These are phyloP conservation scores for Nothoprocta perdicaria DNA, from an alignment of 2,113 vertebrate species.

Conservation along the genomic window DNA sequence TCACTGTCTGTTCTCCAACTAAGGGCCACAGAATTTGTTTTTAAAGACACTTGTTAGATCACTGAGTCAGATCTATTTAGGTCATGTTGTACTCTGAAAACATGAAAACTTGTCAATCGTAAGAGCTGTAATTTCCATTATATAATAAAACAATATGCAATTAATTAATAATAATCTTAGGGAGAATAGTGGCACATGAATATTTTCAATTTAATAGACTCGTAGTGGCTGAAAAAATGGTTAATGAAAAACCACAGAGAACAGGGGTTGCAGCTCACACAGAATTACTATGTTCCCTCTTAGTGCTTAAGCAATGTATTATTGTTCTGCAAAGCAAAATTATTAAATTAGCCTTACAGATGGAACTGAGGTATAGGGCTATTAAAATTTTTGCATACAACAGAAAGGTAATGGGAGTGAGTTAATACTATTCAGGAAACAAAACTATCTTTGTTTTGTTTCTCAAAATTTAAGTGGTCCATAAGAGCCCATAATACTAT, in stretches of 20 bases:
- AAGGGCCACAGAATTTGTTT: conserved; percentile 22
- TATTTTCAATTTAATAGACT: not conserved
- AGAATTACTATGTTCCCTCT: not conserved
- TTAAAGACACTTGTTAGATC: conserved; percentile 2
- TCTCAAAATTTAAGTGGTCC: not conserved
- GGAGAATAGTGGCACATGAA: not conserved
- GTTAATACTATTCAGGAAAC: not conserved
- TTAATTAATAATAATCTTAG: not conserved
- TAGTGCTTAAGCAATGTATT: not conserved
- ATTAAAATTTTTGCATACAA: not conserved
- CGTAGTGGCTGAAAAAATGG: not conserved
- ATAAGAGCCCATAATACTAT: not conserved
- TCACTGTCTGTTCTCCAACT: conserved; percentile 95
- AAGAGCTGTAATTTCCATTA: not conserved
- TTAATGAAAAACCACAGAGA: not conserved
- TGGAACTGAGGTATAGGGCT: not conserved
- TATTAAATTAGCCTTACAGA: not conserved
- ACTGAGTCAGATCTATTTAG: not conserved
- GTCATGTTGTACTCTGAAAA: not conserved
- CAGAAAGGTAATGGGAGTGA: not conserved
- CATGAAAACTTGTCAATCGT: not conserved
- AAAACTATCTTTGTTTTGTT: not conserved
- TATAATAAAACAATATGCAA: not conserved
- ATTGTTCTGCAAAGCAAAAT: not conserved
- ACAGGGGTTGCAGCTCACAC: not conserved